Percentiles rank a stretch among this genome's conserved stretches.
phyloP scores from a whole-genome alignment of 1,140 invertebrate species.

The Ceratitis capitata region DNA sequence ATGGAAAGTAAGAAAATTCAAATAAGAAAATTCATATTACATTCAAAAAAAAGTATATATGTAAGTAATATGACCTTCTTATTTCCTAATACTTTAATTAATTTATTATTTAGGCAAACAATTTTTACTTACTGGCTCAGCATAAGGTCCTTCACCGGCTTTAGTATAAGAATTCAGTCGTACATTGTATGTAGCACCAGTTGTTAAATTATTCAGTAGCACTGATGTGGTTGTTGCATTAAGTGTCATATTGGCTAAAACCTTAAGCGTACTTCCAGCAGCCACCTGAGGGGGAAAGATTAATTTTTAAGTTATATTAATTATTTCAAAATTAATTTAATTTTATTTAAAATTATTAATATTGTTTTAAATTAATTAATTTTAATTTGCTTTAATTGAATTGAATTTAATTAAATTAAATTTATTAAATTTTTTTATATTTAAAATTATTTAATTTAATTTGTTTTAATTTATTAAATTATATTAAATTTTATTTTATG shows the following conservation, averaged over 20 bases:
- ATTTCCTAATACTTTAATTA: not conserved
- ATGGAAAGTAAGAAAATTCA: not conserved
- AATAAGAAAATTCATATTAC: not conserved
- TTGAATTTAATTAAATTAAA: too few relatives aligned
- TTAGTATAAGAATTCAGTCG: conserved; percentile 79
- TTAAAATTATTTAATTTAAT: too few relatives aligned
- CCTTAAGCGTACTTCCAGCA: conserved; percentile 66
- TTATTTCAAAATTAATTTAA: not conserved
- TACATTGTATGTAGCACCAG: conserved; percentile 76
- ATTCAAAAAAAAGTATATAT: not conserved
- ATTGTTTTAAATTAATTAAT: not conserved
- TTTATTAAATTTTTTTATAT: too few relatives aligned
- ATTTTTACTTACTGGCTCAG: conserved; percentile 68
- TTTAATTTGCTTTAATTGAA: not conserved
- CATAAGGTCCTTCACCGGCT: conserved; percentile 76
- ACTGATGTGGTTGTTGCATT: conserved; percentile 79
- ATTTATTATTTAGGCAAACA: not conserved
- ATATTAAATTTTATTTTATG: too few relatives aligned
- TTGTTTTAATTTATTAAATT: too few relatives aligned
- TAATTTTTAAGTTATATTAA: too few relatives aligned
- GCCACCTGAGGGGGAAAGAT: conserved; percentile 49
- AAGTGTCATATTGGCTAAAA: conserved; percentile 76
- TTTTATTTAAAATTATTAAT: not conserved
- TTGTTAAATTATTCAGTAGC: conserved; percentile 77
- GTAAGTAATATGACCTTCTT: not conserved